Conservation (phyloP, 2,888 invertebrate genomes). For the Ceramica pisi region DNA sequence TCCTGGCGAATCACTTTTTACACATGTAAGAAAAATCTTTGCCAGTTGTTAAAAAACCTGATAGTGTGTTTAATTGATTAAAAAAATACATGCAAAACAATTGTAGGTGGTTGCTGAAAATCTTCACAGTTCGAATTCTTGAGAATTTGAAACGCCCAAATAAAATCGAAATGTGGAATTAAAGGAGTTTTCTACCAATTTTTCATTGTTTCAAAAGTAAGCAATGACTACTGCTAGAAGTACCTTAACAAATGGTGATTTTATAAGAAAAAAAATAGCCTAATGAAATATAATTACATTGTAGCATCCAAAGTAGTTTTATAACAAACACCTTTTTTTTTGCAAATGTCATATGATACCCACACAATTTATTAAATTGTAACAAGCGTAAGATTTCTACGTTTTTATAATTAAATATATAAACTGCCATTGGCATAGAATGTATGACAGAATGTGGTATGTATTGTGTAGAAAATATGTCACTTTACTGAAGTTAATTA, state of each 20-base stretch:
- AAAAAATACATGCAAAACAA: background rate
- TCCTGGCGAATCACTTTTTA: background rate
- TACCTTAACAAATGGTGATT: slow-evolving; percentile 6
- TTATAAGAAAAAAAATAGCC: background rate
- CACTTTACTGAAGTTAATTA: background rate
- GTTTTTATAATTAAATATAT: slow-evolving; percentile 4
- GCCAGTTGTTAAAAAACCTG: background rate
- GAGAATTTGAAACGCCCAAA: slow-evolving; percentile 6
- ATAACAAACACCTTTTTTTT: slow-evolving; percentile 2
- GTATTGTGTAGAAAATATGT: slow-evolving; percentile 15
- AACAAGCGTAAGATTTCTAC: slow-evolving; percentile 3
- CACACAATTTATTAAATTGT: background rate
- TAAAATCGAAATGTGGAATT: slow-evolving; percentile 1
- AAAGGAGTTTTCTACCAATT: slow-evolving; percentile 28
- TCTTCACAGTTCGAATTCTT: background rate
- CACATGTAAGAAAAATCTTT: background rate
- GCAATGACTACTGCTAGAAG: slow-evolving; percentile 10
- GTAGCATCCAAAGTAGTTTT: slow-evolving; percentile 3
- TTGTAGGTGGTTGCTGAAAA: background rate
- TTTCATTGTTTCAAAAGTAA: slow-evolving; percentile 5
- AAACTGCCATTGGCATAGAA: slow-evolving; percentile 4
- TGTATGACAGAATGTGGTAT: slow-evolving; percentile 1
- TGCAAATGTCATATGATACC: background rate
- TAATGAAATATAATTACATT: no score
- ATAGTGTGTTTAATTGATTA: background rate